A percentile compares a stretch with the other conserved stretches of the same genome.
Conservation (phyloP, 2,797 vertebrate species). For the Anniella stebbinsi region DNA sequence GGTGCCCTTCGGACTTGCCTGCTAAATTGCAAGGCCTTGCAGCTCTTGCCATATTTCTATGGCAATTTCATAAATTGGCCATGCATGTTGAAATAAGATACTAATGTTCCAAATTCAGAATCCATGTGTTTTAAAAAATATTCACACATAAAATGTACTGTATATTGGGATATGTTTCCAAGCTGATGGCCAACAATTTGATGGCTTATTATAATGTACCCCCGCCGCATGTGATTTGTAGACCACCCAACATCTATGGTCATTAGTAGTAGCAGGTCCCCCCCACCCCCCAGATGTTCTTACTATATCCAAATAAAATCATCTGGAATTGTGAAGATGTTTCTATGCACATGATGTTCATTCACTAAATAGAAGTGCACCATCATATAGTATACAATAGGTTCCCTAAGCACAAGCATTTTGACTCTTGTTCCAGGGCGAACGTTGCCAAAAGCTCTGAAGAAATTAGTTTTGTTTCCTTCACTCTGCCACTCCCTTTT, state of each 20-base stretch:
- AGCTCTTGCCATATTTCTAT: not conserved
- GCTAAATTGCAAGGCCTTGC: not conserved
- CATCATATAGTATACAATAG: not conserved
- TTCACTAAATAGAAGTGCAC: not conserved
- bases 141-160: not conserved
- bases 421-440: not conserved
- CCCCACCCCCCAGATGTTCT: not conserved
- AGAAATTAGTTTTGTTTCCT: not conserved
- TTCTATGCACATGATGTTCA: not conserved
- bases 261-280: not conserved
- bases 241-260: not conserved
- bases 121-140: not conserved
- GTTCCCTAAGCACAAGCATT: not conserved
- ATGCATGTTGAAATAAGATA: not conserved
- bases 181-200: not conserved
- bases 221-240: not conserved
- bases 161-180: not conserved
- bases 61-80: not conserved
- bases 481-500: not conserved
- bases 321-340: not conserved
- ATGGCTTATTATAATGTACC: slow-evolving; percentile 8
- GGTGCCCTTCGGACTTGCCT: not conserved
- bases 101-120: not conserved
- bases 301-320: slow-evolving; percentile 28
- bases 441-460: not conserved